A percentile compares a stretch with the other conserved stretches of the same genome.
These are phyloP conservation scores for Lithophane ornitopus DNA, from an alignment of 2,888 invertebrate genomes.

Conservation along the genomic window DNA sequence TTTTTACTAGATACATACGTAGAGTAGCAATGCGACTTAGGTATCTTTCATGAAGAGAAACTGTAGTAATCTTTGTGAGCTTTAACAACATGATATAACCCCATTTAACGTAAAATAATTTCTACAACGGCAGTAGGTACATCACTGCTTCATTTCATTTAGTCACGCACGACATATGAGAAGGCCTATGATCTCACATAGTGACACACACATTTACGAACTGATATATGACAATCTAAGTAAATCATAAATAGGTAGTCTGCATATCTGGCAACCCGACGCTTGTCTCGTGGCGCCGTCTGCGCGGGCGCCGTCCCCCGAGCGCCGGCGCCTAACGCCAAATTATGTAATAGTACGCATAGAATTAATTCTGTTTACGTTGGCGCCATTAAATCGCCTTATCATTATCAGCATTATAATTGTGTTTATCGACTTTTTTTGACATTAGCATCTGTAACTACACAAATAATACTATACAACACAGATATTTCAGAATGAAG, in stretches of 20 bases:
- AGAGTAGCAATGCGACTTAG: neutral
- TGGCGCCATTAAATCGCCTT: conserved; percentile 62
- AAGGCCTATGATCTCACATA: conserved; percentile 36
- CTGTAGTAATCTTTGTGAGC: neutral
- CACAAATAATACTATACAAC: neutral
- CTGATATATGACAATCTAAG: conserved; percentile 43
- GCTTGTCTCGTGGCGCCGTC: conserved; percentile 65
- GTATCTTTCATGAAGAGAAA: neutral
- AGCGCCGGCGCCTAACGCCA: conserved; percentile 69
- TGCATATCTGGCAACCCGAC: conserved; percentile 60
- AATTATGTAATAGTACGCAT: conserved; percentile 71
- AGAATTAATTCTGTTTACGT: conserved; percentile 60
- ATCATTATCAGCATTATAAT: conserved; percentile 62
- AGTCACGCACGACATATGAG: conserved; percentile 19
- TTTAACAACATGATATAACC: neutral
- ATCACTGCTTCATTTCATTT: conserved; percentile 19
- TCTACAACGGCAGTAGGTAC: conserved; percentile 11
- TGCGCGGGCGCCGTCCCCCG: conserved; percentile 65
- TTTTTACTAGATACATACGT: neutral
- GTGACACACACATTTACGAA: conserved; percentile 32
- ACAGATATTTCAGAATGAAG: neutral
- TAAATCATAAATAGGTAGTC: conserved; percentile 56
- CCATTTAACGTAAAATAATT: conserved; percentile 24
- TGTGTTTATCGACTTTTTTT: conserved; percentile 8
- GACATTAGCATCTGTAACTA: neutral